Conservation (phyloP, 2,797 vertebrate genomes). For the Buphagus erythrorhynchus region DNA sequence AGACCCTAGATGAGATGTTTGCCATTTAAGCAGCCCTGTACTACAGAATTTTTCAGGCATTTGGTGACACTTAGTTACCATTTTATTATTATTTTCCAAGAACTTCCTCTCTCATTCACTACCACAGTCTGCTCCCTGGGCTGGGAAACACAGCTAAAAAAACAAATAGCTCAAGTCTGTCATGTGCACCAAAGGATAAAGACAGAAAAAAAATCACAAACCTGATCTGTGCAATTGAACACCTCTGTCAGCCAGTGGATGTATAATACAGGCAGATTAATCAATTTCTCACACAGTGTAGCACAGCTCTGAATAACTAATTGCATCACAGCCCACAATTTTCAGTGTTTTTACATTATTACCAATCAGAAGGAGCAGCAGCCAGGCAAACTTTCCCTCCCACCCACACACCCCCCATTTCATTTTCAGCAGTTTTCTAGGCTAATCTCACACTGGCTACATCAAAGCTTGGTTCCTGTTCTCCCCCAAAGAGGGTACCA, state of each 20-base stretch:
- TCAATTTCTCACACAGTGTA: background rate
- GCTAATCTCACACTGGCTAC: background rate
- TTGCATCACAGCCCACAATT: background rate
- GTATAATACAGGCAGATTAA: background rate
- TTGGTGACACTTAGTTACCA: background rate
- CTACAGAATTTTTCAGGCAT: background rate
- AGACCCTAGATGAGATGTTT: background rate
- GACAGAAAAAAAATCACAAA: background rate
- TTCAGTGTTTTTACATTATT: background rate
- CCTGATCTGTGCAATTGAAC: background rate
- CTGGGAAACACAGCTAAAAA: background rate
- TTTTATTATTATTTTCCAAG: background rate
- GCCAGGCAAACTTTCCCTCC: background rate
- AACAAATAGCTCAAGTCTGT: background rate
- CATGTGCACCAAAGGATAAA: background rate
- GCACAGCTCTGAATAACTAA: slow-evolving; percentile 47
- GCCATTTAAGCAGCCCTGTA: background rate
- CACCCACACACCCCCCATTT: background rate
- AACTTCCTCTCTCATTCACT: background rate
- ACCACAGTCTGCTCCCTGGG: background rate
- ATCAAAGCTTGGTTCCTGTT: background rate
- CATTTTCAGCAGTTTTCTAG: background rate
- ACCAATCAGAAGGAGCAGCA: background rate
- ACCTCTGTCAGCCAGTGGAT: background rate
- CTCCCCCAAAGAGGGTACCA: background rate